Conservation (phyloP, 2,113 vertebrate genomes). For the Phaetusa simplex region DNA sequence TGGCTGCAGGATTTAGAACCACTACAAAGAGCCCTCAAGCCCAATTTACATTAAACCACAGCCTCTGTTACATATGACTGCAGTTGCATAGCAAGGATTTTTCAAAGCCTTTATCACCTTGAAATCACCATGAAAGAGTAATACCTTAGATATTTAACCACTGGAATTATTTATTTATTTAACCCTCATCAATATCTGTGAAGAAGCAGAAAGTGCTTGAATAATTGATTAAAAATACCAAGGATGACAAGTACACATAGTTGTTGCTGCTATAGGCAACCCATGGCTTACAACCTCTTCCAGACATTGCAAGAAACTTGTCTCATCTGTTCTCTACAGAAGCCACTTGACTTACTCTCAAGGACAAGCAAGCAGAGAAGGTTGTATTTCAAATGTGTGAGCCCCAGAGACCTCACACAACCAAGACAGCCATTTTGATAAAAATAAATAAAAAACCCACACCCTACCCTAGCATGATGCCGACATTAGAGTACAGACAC, state of each 20-base stretch:
- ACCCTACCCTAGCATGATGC: not conserved
- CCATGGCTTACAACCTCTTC: not conserved
- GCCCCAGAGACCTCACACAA: not conserved
- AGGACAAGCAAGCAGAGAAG: not conserved
- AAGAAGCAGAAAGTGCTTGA: not conserved
- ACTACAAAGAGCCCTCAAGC: not conserved
- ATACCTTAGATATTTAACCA: not conserved
- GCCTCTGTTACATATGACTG: not conserved
- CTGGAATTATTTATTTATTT: not conserved
- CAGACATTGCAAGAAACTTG: not conserved
- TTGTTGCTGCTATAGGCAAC: not conserved
- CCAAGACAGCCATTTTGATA: not conserved
- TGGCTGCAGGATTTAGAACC: not conserved
- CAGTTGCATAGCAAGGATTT: not conserved
- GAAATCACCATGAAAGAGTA: not conserved
- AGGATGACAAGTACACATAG: not conserved
- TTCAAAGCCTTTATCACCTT: not conserved
- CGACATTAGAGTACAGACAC: not conserved
- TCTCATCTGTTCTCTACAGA: not conserved
- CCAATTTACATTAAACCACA: not conserved
- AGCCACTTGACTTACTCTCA: not conserved
- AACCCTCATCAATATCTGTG: not conserved
- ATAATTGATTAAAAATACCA: not conserved
- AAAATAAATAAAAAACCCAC: not conserved
- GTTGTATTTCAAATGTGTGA: not conserved